Conservation (phyloP, 92 coral and sea anemone species). For the Phenganax subtilis region DNA sequence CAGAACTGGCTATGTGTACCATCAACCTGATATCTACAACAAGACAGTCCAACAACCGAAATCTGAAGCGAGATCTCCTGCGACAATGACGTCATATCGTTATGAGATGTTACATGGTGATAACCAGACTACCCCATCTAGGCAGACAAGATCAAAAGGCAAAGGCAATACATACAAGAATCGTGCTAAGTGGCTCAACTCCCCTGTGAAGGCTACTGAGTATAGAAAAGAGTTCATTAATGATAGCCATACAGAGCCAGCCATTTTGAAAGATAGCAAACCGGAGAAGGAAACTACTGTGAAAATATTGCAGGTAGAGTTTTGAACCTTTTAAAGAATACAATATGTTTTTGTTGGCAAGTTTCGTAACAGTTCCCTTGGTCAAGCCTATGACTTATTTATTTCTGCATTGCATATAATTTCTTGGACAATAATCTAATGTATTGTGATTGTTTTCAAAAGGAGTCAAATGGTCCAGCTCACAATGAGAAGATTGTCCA, state of each 20-base stretch:
- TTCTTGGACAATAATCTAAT: not conserved
- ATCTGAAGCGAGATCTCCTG: conserved; percentile 45
- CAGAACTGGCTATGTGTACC: conserved; percentile 70
- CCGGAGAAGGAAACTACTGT: conserved; percentile 65
- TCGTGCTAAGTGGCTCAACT: conserved; percentile 68
- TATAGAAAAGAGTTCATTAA: conserved; percentile 52
- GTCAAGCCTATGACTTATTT: not conserved
- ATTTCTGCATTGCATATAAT: not conserved
- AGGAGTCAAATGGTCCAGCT: conserved; percentile 20
- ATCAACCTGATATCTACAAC: conserved; percentile 54
- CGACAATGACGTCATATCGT: conserved; percentile 47
- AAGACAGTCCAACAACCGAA: conserved; percentile 44
- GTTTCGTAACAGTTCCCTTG: no score
- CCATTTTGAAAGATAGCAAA: conserved; percentile 72
- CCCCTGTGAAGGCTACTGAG: conserved; percentile 71
- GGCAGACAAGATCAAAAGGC: conserved; percentile 51
- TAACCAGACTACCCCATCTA: conserved; percentile 30
- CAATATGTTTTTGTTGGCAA: no score
- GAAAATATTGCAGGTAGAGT: conserved; percentile 24
- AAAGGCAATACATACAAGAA: conserved; percentile 56
- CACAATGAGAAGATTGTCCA: not conserved
- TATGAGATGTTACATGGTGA: conserved; percentile 44
- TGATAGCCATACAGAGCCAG: conserved; percentile 60
- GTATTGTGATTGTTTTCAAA: not conserved
- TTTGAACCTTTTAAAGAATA: not conserved